phyloP scores from a whole-genome alignment of 1,140 invertebrate genomes.

The Lycorma delicatula region DNA sequence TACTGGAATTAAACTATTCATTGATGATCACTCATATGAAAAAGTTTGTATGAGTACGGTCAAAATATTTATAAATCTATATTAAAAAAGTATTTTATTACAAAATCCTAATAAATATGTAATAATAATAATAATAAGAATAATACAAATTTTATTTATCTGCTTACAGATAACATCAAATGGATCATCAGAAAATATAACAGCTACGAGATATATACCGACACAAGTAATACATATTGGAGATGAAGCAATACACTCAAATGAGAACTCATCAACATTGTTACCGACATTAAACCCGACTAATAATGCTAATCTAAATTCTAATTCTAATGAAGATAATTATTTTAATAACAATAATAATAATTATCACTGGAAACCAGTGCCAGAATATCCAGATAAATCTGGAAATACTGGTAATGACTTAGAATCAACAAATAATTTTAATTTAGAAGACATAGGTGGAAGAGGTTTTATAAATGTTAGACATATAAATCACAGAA shows the following conservation, averaged over 20 bases:
- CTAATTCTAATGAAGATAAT: slow-evolving; percentile 9
- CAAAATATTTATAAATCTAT: background rate
- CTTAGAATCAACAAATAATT: background rate
- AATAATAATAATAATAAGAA: background rate
- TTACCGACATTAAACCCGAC: background rate
- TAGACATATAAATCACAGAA: background rate
- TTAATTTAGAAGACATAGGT: background rate
- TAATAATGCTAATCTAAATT: background rate
- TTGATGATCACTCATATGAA: too few species aligned
- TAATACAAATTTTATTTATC: background rate
- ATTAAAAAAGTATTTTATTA: background rate
- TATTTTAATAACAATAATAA: too few species aligned
- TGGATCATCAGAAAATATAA: background rate
- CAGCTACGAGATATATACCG: slow-evolving; percentile 11
- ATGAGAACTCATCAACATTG: background rate
- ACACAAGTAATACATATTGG: slow-evolving; percentile 36
- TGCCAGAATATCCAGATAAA: slow-evolving; percentile 13
- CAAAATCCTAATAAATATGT: background rate
- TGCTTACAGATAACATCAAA: background rate
- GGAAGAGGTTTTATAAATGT: background rate
- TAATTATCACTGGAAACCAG: slow-evolving; percentile 24
- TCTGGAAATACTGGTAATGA: slow-evolving; percentile 15
- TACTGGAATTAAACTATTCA: too few species aligned
- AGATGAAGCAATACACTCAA: slow-evolving; percentile 22
- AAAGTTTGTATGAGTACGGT: too few species aligned